Conservation (phyloP, 1,140 invertebrate species). For the Sinella curviseta region DNA sequence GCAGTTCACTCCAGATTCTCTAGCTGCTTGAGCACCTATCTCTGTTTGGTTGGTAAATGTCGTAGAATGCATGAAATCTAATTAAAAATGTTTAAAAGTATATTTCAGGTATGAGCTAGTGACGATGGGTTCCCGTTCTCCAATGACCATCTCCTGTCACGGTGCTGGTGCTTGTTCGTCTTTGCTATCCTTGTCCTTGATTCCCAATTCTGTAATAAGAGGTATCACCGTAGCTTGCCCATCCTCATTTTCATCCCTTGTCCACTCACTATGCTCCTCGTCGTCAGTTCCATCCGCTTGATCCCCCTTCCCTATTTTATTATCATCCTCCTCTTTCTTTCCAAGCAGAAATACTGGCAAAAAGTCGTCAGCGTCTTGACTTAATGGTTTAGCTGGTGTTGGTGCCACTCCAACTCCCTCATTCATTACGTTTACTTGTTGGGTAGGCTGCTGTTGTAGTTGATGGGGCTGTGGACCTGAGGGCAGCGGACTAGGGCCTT, state of each 20-base stretch:
- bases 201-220: slow-evolving; percentile 47
- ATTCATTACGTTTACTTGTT: neutral
- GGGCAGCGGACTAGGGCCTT: neutral
- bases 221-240: slow-evolving; percentile 46
- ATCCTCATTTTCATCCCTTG: slow-evolving; percentile 24
- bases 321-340: neutral
- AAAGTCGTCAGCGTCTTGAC: neutral
- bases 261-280: neutral
- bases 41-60: no score
- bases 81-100: neutral
- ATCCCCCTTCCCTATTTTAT: neutral
- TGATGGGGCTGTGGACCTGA: neutral
- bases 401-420: neutral
- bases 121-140: neutral
- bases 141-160: neutral
- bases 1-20: neutral
- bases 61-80: no score
- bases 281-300: slow-evolving; percentile 1
- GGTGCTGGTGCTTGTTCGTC: no score
- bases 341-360: neutral
- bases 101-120: neutral
- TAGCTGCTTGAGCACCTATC: no score
- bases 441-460: neutral
- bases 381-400: neutral
- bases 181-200: slow-evolving; percentile 45